Evolutionary conservation across 2,888 invertebrate genomes (phyloP).

Genomic region (Caenorhabditis panamensis): DNA sequence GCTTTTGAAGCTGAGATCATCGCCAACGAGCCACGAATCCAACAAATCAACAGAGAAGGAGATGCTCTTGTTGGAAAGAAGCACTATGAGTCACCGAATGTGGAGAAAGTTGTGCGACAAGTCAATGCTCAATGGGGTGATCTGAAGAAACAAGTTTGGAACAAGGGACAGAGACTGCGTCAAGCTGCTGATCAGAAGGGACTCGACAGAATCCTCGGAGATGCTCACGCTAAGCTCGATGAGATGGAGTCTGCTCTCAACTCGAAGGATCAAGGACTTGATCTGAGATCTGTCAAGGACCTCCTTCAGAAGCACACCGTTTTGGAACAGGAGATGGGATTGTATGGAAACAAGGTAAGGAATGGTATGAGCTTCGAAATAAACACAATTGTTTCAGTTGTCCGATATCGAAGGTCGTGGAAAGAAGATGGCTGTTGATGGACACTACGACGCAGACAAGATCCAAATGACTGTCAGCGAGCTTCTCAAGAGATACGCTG

Average conservation of each 20-base stretch:
- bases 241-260: slow-evolving; percentile 89
- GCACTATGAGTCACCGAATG: slow-evolving; percentile 86
- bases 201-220: slow-evolving; percentile 87
- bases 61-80: slow-evolving; percentile 87
- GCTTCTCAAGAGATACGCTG: slow-evolving; percentile 58
- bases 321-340: slow-evolving; percentile 90
- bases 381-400: slow-evolving; percentile 83
- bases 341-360: slow-evolving; percentile 89
- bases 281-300: slow-evolving; percentile 93
- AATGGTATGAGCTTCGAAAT: background rate
- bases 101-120: slow-evolving; percentile 86
- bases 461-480: slow-evolving; percentile 83
- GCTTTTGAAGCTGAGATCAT: slow-evolving; percentile 83
- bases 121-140: slow-evolving; percentile 89
- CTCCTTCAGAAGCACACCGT: slow-evolving; percentile 85
- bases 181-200: slow-evolving; percentile 77
- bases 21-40: slow-evolving; percentile 82
- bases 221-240: slow-evolving; percentile 90
- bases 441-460: slow-evolving; percentile 93
- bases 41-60: slow-evolving; percentile 83
- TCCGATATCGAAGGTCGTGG: slow-evolving; percentile 82
- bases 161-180: slow-evolving; percentile 80
- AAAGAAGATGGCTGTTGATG: slow-evolving; percentile 92
- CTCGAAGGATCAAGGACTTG: slow-evolving; percentile 87
- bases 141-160: slow-evolving; percentile 86